Base-by-base conservation (phyloP, 2,113 vertebrate species). In the Leucosticte australis region DNA sequence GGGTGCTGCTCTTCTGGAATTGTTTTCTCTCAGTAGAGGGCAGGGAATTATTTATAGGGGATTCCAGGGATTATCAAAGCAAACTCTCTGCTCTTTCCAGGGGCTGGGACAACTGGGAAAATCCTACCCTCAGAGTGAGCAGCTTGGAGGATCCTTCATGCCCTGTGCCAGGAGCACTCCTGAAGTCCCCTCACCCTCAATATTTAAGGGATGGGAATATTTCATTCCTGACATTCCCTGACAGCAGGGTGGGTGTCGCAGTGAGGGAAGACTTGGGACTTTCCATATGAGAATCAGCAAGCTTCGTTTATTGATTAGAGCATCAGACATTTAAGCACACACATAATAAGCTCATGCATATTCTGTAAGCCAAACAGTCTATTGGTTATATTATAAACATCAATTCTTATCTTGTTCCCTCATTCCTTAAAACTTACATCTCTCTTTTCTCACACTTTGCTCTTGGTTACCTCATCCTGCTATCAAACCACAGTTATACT, bases 51-150 rank as follows among this genome's bases (percentile, higher is more conserved):
- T 91, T 92, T 83, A 27, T 33, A 92, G 35, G 22, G 62, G 82
- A 94, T 96, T 85, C 67, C 50, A 59, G 44, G 52, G 76, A 78
- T 93, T 87, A 70, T 53, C 70, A 87, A 76, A 91, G 74, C 57
- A 84, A 94, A 86, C 19, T 30, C 42, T 68, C 75, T 79, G 57
- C 44, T 15, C 46, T 95, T 90, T 28, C 62, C 90, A 87, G 73
- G 15, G 15, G 37, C 78, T 89, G 77, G 53, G 71, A 78, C 42
- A 87, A 53, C n/a, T 81, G 62, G 44, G 87, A 87, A 76, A 57
- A 62, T 35, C 57, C 59, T 30, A 13, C 47, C 33, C 89, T 83
- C 76, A 85, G 62, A 60, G 37, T 10, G 10, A n/a, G 41, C 21
- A 81, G 18, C 52, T 41, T 59, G 41, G 52, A 57, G 68, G 68